Evolutionary conservation across 2,797 vertebrate species (phyloP), one percentile per base, ranked within the genome.

Genomic region (Falco biarmicus): DNA sequence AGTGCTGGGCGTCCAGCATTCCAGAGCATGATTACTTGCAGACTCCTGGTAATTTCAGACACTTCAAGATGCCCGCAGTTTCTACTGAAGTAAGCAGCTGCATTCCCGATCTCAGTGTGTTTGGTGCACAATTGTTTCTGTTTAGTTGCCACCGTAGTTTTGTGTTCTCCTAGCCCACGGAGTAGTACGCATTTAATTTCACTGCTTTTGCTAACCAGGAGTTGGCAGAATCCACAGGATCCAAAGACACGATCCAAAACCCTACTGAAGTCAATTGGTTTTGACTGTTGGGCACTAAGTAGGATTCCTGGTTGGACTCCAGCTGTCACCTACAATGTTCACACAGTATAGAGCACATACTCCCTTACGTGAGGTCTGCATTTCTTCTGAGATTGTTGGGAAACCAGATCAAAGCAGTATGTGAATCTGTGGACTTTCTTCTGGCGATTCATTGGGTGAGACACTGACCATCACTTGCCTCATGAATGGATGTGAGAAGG

Each of bases 301-400:
- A 69, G 37, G n/a, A 59, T 68, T 78, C 6, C 19, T 43, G 37
- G 4, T 63, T 73, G 22, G 34, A 59, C 43, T 71, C 24, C 65
- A 25, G 32, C 8, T 81, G 57, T 65, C 57, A 19, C 39, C 84
- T 2, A 1, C 7, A 15, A 3, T 13, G 21, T 39, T 84, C 2
- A 0, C 0, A 1, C 16, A 9, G 4, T 73, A 50, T 45, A 61
- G 59, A 86, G 15, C 1, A 1, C 28, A 5, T n/a, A 26, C 17
- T 65, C 26, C 26, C 14, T 68, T 57, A 59, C 0, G 1, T 53
- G 31, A 86, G 47, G 26, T 29, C n/a, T 94, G 2, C 11, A 41
- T 84, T 93, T 91, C 15, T 88, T 88, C 43, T 83, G 37, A 64
- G 29, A 37, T 17, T 50, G 10, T 6, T 65, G 10, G 10, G 43